These are phyloP conservation scores for Odontophorus gujanensis DNA, from an alignment of 2,113 vertebrate genomes.

Conservation along the genomic window DNA sequence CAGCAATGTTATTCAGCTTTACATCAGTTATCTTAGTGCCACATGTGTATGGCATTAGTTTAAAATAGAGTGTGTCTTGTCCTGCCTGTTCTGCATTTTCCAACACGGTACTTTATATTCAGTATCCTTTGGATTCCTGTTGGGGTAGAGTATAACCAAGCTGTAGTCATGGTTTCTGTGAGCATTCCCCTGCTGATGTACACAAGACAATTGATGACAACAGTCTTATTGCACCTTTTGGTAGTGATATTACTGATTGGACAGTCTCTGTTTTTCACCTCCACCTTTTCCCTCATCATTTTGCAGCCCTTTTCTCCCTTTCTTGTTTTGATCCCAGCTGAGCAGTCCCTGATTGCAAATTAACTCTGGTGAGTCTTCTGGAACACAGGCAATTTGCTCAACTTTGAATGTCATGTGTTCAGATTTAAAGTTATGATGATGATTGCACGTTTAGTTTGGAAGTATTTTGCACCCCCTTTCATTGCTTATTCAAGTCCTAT, in stretches of 20 bases:
- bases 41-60: not conserved
- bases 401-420: conserved; percentile 41
- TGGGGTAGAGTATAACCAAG: not conserved
- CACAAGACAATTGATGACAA: conserved; percentile 11
- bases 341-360: conserved; percentile 2
- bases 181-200: conserved; percentile 11
- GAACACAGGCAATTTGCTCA: conserved; percentile 57
- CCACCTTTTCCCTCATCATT: not conserved
- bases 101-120: not conserved
- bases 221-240: conserved; percentile 3
- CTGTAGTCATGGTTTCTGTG: not conserved
- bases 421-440: conserved; percentile 49
- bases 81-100: not conserved
- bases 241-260: conserved; percentile 27
- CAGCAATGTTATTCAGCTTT: not conserved
- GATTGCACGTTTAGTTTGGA: conserved; percentile 47
- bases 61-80: not conserved
- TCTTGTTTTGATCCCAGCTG: conserved; percentile 23
- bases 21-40: not conserved
- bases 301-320: not conserved
- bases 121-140: not conserved
- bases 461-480: conserved; percentile 48
- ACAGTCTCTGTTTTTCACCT: not conserved
- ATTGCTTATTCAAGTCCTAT: conserved; percentile 55
- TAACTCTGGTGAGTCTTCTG: conserved; percentile 20